A percentile compares a stretch with the other conserved stretches of the same genome.
phyloP scores from a whole-genome alignment of 2,888 invertebrate species.

The Beris chalybata region DNA sequence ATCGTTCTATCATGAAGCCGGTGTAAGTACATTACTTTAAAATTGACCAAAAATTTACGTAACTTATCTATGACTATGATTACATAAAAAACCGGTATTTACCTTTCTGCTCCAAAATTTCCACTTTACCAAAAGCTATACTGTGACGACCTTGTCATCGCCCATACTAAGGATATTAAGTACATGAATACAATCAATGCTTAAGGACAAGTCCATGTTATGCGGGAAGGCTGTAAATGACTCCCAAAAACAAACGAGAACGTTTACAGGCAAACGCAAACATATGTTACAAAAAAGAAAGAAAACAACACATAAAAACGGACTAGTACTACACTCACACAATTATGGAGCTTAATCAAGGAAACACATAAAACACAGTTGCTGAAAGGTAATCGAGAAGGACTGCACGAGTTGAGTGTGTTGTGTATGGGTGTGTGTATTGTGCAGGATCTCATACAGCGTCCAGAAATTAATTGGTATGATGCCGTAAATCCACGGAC shows the following conservation, averaged over 20 bases:
- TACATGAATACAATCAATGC: conserved; percentile 34
- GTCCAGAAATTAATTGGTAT: conserved; percentile 34
- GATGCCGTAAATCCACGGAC: conserved; percentile 32
- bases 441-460: conserved; percentile 13
- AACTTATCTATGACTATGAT: too few relatives aligned
- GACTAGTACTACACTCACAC: conserved; percentile 28
- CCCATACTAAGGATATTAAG: conserved; percentile 31
- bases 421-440: conserved; percentile 8
- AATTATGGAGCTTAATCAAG: conserved; percentile 31
- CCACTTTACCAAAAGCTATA: too few relatives aligned
- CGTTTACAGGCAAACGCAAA: conserved; percentile 16
- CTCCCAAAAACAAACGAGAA: neutral
- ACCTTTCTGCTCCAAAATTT: too few relatives aligned
- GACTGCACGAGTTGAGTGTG: conserved; percentile 20
- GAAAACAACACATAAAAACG: conserved; percentile 25
- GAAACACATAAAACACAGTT: conserved; percentile 38
- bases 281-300: conserved; percentile 30
- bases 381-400: conserved; percentile 33
- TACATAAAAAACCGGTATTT: too few relatives aligned
- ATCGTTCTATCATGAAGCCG: too few relatives aligned
- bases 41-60: too few relatives aligned
- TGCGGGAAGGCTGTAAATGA: neutral
- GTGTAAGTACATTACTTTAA: too few relatives aligned
- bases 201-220: neutral
- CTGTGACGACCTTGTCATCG: conserved; percentile 20